These are phyloP conservation scores for Neodontobutis hainanensis DNA, from an alignment of 2,113 vertebrate genomes.

Conservation along the genomic window DNA sequence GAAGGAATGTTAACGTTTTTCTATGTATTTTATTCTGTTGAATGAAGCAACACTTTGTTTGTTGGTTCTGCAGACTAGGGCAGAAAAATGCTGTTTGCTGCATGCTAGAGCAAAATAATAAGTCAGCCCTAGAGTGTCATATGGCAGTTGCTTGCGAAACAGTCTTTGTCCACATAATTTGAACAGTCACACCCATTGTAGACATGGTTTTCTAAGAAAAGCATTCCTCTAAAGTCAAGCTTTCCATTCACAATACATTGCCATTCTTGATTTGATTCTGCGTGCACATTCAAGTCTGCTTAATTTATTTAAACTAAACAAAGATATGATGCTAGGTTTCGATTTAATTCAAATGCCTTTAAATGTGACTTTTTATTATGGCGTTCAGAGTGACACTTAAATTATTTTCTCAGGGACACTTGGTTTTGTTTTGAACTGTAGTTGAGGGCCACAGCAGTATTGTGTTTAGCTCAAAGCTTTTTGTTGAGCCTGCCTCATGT, in stretches of 20 bases:
- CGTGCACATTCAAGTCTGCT: not conserved
- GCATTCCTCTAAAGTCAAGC: constrained; percentile 21
- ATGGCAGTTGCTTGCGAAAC: constrained; percentile 41
- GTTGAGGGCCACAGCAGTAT: not conserved
- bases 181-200: constrained; percentile 48
- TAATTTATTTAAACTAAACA: too few species aligned
- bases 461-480: constrained; percentile 9
- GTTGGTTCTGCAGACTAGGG: constrained; percentile 1
- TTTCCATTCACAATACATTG: constrained; percentile 7
- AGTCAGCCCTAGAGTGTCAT: constrained; percentile 28
- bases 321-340: not conserved
- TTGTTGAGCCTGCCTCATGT: constrained; percentile 6
- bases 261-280: constrained; percentile 11
- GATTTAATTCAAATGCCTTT: too few species aligned
- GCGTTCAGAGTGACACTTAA: too few species aligned
- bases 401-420: too few species aligned
- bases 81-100: constrained; percentile 10
- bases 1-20: not conserved
- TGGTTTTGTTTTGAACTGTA: too few species aligned
- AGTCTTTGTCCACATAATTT: constrained; percentile 44
- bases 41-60: not conserved
- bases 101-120: constrained; percentile 21
- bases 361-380: too few species aligned
- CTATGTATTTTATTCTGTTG: constrained; percentile 11
- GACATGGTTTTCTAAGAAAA: constrained; percentile 30